Evolutionary conservation across 2,888 invertebrate species (phyloP).

Genomic region (Agriopis marginaria): DNA sequence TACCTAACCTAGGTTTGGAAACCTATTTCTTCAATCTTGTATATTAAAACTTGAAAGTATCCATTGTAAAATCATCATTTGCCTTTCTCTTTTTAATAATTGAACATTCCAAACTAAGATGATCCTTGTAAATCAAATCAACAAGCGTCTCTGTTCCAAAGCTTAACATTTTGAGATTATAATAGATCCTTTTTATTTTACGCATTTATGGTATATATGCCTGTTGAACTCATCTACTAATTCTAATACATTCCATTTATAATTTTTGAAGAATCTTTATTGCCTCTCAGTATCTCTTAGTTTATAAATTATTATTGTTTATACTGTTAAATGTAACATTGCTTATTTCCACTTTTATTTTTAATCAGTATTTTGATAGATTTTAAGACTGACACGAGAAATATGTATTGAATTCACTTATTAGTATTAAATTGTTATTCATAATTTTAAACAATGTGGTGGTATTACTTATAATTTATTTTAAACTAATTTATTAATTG

Average conservation of each 20-base stretch:
- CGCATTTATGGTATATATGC: conserved; percentile 51
- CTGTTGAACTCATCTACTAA: conserved; percentile 47
- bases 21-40: neutral
- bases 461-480: conserved; percentile 72
- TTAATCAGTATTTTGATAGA: conserved; percentile 81
- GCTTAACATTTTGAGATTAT: conserved; percentile 29
- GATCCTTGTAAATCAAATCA: conserved; percentile 4
- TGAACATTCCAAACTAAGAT: conserved; percentile 40
- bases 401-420: conserved; percentile 72
- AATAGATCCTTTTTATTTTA: conserved; percentile 35
- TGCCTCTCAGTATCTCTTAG: conserved; percentile 65
- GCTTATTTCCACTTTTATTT: conserved; percentile 65
- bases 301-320: conserved; percentile 46
- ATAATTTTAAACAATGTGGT: conserved; percentile 68
- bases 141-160: conserved; percentile 16
- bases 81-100: conserved; percentile 12
- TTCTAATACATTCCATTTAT: conserved; percentile 73
- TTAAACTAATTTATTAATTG: conserved; percentile 69
- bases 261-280: conserved; percentile 62
- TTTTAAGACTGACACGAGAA: conserved; percentile 81
- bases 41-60: neutral
- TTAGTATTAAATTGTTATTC: conserved; percentile 77
- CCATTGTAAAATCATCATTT: neutral
- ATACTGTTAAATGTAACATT: conserved; percentile 37
- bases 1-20: conserved; percentile 11